These are phyloP conservation scores for Agrochola lota DNA, from an alignment of 2,888 invertebrate species.

Conservation along the genomic window DNA sequence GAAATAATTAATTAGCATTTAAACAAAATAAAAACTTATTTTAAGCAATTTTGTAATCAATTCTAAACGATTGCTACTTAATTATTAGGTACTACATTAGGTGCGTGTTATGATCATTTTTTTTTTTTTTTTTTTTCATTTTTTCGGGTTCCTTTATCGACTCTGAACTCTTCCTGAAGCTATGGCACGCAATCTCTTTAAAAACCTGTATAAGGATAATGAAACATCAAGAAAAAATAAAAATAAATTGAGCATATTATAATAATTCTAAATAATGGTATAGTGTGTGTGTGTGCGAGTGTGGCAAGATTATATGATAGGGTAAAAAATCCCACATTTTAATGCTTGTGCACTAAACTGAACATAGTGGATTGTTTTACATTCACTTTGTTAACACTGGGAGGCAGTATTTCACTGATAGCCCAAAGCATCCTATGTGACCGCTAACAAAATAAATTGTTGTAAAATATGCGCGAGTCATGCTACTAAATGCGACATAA, in stretches of 20 bases:
- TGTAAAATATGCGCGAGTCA: conserved; percentile 3
- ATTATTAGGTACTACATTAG: too few species aligned
- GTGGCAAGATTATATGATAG: background rate
- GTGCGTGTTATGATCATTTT: too few species aligned
- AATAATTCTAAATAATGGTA: background rate
- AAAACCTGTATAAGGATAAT: background rate
- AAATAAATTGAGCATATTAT: background rate
- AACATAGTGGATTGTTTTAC: conserved; percentile 1
- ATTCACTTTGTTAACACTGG: background rate
- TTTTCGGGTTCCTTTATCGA: too few species aligned
- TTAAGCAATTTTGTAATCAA: too few species aligned
- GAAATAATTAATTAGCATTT: too few species aligned
- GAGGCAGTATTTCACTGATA: conserved; percentile 15
- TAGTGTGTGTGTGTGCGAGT: too few species aligned
- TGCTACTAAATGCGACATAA: conserved; percentile 20
- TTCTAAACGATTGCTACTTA: too few species aligned
- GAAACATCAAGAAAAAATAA: too few species aligned
- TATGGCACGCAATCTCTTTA: too few species aligned
- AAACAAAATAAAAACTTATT: too few species aligned
- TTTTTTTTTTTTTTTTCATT: too few species aligned
- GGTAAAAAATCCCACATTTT: background rate
- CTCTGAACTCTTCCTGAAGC: too few species aligned
- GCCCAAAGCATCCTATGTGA: conserved; percentile 1
- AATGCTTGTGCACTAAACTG: background rate
- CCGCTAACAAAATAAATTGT: conserved; percentile 24